Conservation (phyloP, 2,797 vertebrate genomes). For the Synaphobranchus kaupii region DNA sequence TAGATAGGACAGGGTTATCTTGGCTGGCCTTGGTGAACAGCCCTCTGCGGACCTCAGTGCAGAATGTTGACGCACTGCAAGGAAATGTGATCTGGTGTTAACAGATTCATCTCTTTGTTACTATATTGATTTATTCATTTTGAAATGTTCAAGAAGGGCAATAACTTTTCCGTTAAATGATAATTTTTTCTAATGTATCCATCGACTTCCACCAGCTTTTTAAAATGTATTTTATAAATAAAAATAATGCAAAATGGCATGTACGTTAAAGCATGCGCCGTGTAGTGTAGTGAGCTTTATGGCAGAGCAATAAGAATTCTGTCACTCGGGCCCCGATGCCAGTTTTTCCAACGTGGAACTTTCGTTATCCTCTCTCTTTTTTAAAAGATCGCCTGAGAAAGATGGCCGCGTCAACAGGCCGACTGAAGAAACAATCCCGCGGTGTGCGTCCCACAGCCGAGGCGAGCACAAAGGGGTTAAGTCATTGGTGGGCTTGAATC, state of each 20-base stretch:
- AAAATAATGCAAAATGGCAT: neutral
- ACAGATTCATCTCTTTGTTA: slow-evolving; percentile 46
- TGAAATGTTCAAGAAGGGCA: slow-evolving; percentile 38
- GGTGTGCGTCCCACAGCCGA: slow-evolving; percentile 9
- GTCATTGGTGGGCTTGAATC: slow-evolving; percentile 51
- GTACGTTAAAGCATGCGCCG: neutral
- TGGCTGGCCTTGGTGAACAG: slow-evolving; percentile 41
- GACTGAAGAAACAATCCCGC: slow-evolving; percentile 33
- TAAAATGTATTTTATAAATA: no score
- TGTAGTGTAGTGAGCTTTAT: neutral
- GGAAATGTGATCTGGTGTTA: slow-evolving; percentile 42
- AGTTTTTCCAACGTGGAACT: slow-evolving; percentile 1
- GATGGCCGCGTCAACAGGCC: slow-evolving; percentile 41
- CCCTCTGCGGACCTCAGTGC: slow-evolving; percentile 36
- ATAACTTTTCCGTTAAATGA: slow-evolving; percentile 1
- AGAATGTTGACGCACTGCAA: slow-evolving; percentile 40
- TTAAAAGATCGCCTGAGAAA: neutral
- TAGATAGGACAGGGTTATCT: slow-evolving; percentile 40
- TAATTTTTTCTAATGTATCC: no score
- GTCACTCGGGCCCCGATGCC: neutral
- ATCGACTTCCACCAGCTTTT: neutral
- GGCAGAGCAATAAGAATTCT: slow-evolving; percentile 1
- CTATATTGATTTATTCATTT: slow-evolving; percentile 45
- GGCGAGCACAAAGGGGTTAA: slow-evolving; percentile 39
- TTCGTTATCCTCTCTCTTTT: neutral